Evolutionary conservation across 2,888 invertebrate species (phyloP), one percentile per base, ranked within the genome.

Genomic region (Patella caerulea): DNA sequence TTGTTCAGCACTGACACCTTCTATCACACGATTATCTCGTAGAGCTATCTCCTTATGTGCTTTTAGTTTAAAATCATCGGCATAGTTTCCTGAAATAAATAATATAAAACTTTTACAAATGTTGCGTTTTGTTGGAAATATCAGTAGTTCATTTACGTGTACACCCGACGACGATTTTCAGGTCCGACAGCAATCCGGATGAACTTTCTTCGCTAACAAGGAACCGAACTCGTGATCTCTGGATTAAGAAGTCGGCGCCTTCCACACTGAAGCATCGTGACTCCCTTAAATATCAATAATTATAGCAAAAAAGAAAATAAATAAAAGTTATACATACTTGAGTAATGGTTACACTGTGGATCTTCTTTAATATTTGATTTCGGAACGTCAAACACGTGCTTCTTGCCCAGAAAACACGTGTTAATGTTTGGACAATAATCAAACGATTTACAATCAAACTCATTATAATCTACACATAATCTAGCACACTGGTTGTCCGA

Each of bases 391-490:
- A 84, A 85, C 55, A 80, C 83, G 72, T 88, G 88, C 0, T 81
- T 82, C 71, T 78, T 81, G 17, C 87, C 87, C 14, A 88, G 82
- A 71, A 85, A 87, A 77, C 88, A 88, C 2, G 86, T 83, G 19
- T 83, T 82, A 45, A 88, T 83, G 76, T 84, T 83, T 12, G 80
- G 81, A 74, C 88, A 88, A 77, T 81, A 88, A 78, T 88, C 88
- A 75, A 88, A 88, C 1, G 88, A 88, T 76, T 86, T 85, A 79
- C 88, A 88, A 74, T 74, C 79, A 78, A 87, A 87, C 19, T 82
- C 84, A n/a, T 81, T 79, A 74, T 85, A 86, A 77, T 86, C 84
- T 15, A 78, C 81, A 75, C 88, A 88, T 2, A 88, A 82, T 73
- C 85, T 85, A 55, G 85, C 88, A 75, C 88, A 88, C 73, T 85